Percentiles rank a stretch among this genome's conserved stretches.
Conservation (phyloP, 2,888 invertebrate species). For the Oegoconia quadripuncta region DNA sequence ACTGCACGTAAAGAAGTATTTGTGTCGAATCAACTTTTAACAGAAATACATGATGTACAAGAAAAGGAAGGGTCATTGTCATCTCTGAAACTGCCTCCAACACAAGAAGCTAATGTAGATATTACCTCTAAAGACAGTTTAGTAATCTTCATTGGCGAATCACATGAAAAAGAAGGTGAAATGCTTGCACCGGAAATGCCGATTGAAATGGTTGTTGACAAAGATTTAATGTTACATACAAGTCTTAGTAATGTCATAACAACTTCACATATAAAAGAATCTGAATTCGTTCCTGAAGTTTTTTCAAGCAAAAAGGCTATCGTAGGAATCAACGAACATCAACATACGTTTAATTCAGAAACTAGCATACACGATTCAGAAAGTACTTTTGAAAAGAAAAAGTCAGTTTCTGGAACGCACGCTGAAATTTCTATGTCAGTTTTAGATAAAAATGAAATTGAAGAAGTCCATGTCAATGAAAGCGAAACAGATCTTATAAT, state of each 20-base stretch:
- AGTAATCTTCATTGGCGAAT: slow-evolving; percentile 70
- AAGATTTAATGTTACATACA: slow-evolving; percentile 61
- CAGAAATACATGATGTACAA: slow-evolving; percentile 82
- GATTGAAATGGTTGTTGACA: slow-evolving; percentile 41
- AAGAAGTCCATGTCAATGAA: slow-evolving; percentile 82
- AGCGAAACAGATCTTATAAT: slow-evolving; percentile 78
- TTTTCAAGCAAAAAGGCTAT: slow-evolving; percentile 75
- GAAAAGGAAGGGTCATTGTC: slow-evolving; percentile 84
- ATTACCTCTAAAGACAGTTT: slow-evolving; percentile 81
- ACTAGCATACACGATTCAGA: slow-evolving; percentile 82
- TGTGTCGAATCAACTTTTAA: slow-evolving; percentile 82
- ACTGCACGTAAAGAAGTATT: slow-evolving; percentile 82
- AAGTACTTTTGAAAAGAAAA: slow-evolving; percentile 61
- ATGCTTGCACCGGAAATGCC: slow-evolving; percentile 59
- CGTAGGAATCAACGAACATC: slow-evolving; percentile 80
- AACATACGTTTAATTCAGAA: slow-evolving; percentile 79
- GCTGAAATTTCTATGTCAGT: slow-evolving; percentile 73
- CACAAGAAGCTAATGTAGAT: slow-evolving; percentile 80
- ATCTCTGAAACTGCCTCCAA: slow-evolving; percentile 78
- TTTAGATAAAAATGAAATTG: slow-evolving; percentile 78
- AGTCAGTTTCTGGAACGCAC: slow-evolving; percentile 53
- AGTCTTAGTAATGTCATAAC: slow-evolving; percentile 80
- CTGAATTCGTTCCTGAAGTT: slow-evolving; percentile 69
- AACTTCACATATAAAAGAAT: slow-evolving; percentile 83
- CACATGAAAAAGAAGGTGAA: slow-evolving; percentile 83